Evolutionary conservation across 2,797 vertebrate species (phyloP).

Genomic region (Pseudomugil gertrudae): DNA sequence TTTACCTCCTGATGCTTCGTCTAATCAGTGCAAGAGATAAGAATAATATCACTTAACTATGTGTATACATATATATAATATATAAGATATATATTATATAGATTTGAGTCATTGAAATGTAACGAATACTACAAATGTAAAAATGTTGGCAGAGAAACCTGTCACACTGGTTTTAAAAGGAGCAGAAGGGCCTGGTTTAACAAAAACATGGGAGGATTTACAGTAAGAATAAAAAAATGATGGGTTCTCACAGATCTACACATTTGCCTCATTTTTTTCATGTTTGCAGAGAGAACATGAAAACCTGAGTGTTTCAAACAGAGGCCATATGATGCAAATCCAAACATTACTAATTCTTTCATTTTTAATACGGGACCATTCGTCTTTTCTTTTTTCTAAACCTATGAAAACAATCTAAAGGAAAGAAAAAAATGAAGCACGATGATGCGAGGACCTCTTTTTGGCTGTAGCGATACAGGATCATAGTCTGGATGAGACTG

Average conservation of each 20-base stretch:
- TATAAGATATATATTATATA: constrained; percentile 50
- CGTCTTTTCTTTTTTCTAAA: constrained; percentile 18
- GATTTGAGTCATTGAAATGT: constrained; percentile 69
- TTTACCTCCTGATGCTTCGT: constrained; percentile 63
- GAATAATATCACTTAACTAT: constrained; percentile 55
- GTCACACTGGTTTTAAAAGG: constrained; percentile 58
- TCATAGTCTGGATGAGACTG: constrained; percentile 37
- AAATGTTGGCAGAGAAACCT: constrained; percentile 66
- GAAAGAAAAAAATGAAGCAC: constrained; percentile 33
- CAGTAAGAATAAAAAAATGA: constrained; percentile 60
- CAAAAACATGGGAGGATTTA: constrained; percentile 52
- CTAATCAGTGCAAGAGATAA: constrained; percentile 71
- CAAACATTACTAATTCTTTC: constrained; percentile 38
- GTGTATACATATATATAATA: constrained; percentile 22
- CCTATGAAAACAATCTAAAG: constrained; percentile 12
- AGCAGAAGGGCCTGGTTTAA: constrained; percentile 35
- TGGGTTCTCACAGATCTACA: constrained; percentile 72
- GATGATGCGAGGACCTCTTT: constrained; percentile 28
- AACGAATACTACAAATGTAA: constrained; percentile 72
- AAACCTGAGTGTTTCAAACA: constrained; percentile 78
- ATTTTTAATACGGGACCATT: constrained; percentile 52
- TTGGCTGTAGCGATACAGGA: constrained; percentile 54
- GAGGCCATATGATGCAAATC: constrained; percentile 67
- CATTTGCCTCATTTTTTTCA: constrained; percentile 66
- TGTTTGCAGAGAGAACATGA: constrained; percentile 54